Conservation (phyloP, 2,113 vertebrate genomes). For the Felis catus region DNA sequence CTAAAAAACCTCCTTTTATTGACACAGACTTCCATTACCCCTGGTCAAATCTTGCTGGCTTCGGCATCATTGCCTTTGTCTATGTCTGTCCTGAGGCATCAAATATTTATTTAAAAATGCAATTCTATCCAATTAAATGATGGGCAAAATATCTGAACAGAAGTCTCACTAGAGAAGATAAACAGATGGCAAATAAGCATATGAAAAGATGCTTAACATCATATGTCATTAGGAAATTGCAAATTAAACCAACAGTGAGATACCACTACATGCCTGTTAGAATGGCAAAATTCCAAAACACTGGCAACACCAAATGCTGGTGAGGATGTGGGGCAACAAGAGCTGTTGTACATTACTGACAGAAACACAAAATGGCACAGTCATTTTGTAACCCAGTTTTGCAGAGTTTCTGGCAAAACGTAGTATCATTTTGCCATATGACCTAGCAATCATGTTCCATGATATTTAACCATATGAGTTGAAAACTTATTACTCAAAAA, state of each 20-base stretch:
- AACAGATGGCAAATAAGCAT: background rate
- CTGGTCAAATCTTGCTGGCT: background rate
- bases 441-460: rapidly evolving
- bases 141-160: background rate
- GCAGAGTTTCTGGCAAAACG: background rate
- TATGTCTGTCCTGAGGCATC: background rate
- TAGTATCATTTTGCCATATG: background rate
- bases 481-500: background rate
- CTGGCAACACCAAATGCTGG: background rate
- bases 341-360: background rate
- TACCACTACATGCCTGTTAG: background rate
- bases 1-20: background rate
- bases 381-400: background rate
- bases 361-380: background rate
- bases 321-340: background rate
- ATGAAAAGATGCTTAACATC: background rate
- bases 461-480: background rate
- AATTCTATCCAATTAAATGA: background rate
- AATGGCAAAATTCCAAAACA: background rate
- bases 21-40: background rate
- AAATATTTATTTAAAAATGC: background rate
- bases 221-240: background rate
- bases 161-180: background rate
- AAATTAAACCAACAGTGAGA: background rate
- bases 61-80: rapidly evolving